phyloP scores from a whole-genome alignment of 2,797 vertebrate genomes.

The Periophthalmus magnuspinnatus region DNA sequence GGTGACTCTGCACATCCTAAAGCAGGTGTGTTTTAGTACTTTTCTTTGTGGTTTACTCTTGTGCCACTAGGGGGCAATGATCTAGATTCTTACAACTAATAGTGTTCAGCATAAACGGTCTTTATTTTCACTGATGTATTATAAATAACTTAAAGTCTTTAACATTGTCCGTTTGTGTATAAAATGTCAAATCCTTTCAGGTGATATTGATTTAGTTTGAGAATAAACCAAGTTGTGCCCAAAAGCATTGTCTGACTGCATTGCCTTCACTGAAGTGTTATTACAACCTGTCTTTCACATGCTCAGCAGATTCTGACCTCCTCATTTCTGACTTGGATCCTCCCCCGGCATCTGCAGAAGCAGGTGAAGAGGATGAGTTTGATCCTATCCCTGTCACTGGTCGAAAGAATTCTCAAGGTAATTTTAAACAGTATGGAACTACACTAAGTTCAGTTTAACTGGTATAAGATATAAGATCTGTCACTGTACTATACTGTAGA shows the following conservation, averaged over 20 bases:
- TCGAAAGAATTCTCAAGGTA: slow-evolving; percentile 98
- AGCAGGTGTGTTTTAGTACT: slow-evolving; percentile 76
- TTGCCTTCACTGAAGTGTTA: neutral
- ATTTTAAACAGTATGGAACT: slow-evolving; percentile 40
- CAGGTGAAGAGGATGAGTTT: slow-evolving; percentile 92
- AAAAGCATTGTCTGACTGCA: too few relatives aligned
- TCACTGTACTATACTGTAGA: slow-evolving; percentile 9
- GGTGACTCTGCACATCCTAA: slow-evolving; percentile 81
- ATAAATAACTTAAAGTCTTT: neutral
- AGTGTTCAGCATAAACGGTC: neutral
- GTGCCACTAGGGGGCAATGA: neutral
- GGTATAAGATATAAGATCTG: neutral
- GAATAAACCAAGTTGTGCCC: neutral
- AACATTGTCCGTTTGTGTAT: too few relatives aligned
- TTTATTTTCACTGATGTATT: neutral
- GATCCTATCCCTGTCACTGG: slow-evolving; percentile 97
- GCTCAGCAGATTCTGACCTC: slow-evolving; percentile 89
- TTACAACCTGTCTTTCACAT: neutral
- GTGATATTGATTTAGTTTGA: neutral
- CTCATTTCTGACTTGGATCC: slow-evolving; percentile 92
- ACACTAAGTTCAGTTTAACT: slow-evolving; percentile 15
- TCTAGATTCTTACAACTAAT: neutral
- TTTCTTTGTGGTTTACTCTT: neutral
- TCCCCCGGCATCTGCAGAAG: slow-evolving; percentile 79
- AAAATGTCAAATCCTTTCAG: too few relatives aligned